phyloP scores from a whole-genome alignment of 2,797 vertebrate genomes.

The Luscinia luscinia region DNA sequence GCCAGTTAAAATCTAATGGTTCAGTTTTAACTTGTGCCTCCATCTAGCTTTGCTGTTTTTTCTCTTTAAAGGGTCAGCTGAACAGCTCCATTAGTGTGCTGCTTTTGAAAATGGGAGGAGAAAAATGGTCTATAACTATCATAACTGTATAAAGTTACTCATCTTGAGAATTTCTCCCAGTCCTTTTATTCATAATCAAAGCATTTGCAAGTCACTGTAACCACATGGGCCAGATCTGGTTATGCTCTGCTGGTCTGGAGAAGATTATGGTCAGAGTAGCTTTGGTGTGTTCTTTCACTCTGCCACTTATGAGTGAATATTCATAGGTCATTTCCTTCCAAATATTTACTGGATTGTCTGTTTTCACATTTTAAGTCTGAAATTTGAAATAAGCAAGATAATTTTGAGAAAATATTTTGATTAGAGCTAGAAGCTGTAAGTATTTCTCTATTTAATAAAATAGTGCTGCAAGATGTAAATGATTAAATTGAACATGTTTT shows the following conservation, averaged over 20 bases:
- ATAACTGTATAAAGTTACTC: background rate
- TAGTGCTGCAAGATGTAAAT: background rate
- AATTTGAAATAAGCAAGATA: background rate
- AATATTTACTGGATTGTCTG: constrained; percentile 18
- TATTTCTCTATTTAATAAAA: constrained; percentile 41
- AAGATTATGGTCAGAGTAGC: background rate
- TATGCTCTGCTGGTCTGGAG: background rate
- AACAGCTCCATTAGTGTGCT: background rate
- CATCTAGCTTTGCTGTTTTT: background rate
- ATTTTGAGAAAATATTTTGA: constrained; percentile 40
- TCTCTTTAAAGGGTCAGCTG: background rate
- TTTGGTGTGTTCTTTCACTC: background rate
- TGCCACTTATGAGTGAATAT: background rate
- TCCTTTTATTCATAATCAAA: background rate
- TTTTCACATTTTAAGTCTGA: constrained; percentile 15
- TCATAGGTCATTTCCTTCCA: background rate
- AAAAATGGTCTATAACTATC: rapidly evolving
- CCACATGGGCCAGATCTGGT: background rate
- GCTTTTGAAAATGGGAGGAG: background rate
- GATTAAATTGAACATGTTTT: background rate
- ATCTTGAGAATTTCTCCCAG: background rate
- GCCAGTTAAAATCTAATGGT: background rate
- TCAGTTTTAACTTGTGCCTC: background rate
- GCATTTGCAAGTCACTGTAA: background rate
- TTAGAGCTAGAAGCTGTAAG: constrained; percentile 26